Conservation (phyloP, 2,888 invertebrate genomes). For the Dryobotodes eremita region DNA sequence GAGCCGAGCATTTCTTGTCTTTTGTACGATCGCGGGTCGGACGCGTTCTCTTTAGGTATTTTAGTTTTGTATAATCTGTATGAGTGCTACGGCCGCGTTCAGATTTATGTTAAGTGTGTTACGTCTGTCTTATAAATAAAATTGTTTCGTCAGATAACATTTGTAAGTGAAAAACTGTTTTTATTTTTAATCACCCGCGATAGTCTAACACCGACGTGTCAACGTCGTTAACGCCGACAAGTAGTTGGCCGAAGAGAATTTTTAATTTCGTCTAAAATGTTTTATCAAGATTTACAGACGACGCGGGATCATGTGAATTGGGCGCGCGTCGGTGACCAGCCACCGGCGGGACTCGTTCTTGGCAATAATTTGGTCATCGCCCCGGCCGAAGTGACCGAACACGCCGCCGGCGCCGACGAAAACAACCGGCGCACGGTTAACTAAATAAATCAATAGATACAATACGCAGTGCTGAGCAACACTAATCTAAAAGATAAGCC, state of each 20-base stretch:
- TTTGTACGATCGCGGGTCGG: constrained; percentile 63
- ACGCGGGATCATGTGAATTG: constrained; percentile 74
- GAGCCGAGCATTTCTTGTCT: constrained; percentile 67
- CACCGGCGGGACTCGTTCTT: constrained; percentile 83
- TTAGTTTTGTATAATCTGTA: constrained; percentile 67
- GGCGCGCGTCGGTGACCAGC: constrained; percentile 71
- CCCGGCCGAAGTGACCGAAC: constrained; percentile 72
- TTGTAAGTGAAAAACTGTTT: constrained; percentile 61
- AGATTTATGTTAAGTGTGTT: constrained; percentile 69
- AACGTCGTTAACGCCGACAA: constrained; percentile 71
- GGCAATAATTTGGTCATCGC: constrained; percentile 89
- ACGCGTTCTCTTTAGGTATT: constrained; percentile 64
- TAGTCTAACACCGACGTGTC: constrained; percentile 68
- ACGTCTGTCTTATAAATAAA: constrained; percentile 68
- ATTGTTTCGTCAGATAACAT: constrained; percentile 66
- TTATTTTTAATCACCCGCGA: constrained; percentile 64
- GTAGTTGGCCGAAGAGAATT: constrained; percentile 67
- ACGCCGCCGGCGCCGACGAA: constrained; percentile 69
- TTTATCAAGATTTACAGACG: constrained; percentile 81
- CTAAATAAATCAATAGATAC: constrained; percentile 69
- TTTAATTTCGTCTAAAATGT: constrained; percentile 79
- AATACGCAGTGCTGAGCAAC: constrained; percentile 72
- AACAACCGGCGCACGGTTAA: constrained; percentile 63
- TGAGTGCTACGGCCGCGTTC: constrained; percentile 60
- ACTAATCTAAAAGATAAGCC: constrained; percentile 81